phyloP scores from a whole-genome alignment of 1,140 invertebrate genomes.

The Magallana angulata region DNA sequence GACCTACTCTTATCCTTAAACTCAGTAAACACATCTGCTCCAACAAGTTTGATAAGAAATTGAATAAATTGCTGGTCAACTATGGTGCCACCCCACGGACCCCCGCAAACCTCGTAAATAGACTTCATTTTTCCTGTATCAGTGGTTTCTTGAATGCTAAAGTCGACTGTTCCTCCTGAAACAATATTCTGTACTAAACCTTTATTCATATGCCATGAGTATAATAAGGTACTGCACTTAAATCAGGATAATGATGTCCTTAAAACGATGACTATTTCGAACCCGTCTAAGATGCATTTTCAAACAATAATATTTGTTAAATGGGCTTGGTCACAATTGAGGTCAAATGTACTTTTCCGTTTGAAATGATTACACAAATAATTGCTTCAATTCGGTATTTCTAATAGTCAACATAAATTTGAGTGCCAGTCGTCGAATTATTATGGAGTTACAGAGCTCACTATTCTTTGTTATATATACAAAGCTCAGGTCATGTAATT shows the following conservation, averaged over 20 bases:
- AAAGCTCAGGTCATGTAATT: no score
- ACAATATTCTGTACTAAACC: background rate
- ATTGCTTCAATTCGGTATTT: no score
- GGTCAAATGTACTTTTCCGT: no score
- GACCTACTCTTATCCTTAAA: background rate
- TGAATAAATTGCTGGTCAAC: conserved; percentile 56
- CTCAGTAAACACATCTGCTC: conserved; percentile 40
- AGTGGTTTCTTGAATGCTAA: conserved; percentile 56
- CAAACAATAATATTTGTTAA: no score
- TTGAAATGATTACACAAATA: no score
- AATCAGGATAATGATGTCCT: background rate
- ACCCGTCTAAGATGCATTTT: no score
- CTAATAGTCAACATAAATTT: no score
- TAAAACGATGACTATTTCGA: background rate
- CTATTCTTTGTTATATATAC: no score
- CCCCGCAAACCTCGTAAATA: conserved; percentile 57
- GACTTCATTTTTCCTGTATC: conserved; percentile 49
- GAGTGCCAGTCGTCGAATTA: no score
- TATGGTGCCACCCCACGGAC: conserved; percentile 61
- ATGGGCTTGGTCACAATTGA: no score
- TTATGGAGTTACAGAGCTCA: no score
- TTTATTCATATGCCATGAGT: background rate
- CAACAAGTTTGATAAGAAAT: conserved; percentile 54
- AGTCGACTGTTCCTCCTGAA: conserved; percentile 64
- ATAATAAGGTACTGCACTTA: background rate